Conservation (phyloP, 1,140 invertebrate genomes). For the Zaprionus davidi region DNA sequence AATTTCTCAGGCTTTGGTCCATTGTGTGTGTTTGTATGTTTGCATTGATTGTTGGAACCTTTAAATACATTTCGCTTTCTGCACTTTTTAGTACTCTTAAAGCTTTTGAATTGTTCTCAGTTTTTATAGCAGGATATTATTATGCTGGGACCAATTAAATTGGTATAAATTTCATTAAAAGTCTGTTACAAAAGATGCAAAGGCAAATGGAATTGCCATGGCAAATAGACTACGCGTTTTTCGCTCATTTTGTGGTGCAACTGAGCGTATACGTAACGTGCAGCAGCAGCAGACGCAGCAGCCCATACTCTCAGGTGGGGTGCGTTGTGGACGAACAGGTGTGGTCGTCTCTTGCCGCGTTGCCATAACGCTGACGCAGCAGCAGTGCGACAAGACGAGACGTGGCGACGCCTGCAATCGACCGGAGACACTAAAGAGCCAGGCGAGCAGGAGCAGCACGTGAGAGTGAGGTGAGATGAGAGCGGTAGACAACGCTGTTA, state of each 20-base stretch:
- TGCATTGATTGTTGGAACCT: no score
- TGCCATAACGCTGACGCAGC: conserved; percentile 78
- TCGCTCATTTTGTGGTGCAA: conserved; percentile 80
- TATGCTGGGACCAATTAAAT: conserved; percentile 61
- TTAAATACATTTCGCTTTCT: no score
- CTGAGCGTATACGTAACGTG: conserved; percentile 80
- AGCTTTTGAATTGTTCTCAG: neutral
- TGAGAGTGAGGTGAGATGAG: neutral
- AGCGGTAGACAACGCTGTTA: conserved; percentile 71
- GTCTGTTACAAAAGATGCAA: conserved; percentile 56
- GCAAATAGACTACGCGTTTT: conserved; percentile 70
- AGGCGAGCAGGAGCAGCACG: neutral
- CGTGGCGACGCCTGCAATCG: conserved; percentile 49
- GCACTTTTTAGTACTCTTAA: neutral
- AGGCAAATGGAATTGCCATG: conserved; percentile 54
- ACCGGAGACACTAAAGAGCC: conserved; percentile 24
- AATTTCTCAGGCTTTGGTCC: no score
- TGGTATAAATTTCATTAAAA: conserved; percentile 74
- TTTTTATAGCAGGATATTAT: neutral
- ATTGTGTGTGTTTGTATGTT: no score
- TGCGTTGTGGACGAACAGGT: conserved; percentile 37
- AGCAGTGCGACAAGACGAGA: conserved; percentile 45
- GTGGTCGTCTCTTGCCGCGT: conserved; percentile 50
- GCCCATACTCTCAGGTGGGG: neutral
- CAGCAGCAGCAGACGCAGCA: conserved; percentile 14